A percentile compares a stretch with the other conserved stretches of the same genome.
These are phyloP conservation scores for Sphaeridia pumilis DNA, from an alignment of 2,888 invertebrate species.

Conservation along the genomic window DNA sequence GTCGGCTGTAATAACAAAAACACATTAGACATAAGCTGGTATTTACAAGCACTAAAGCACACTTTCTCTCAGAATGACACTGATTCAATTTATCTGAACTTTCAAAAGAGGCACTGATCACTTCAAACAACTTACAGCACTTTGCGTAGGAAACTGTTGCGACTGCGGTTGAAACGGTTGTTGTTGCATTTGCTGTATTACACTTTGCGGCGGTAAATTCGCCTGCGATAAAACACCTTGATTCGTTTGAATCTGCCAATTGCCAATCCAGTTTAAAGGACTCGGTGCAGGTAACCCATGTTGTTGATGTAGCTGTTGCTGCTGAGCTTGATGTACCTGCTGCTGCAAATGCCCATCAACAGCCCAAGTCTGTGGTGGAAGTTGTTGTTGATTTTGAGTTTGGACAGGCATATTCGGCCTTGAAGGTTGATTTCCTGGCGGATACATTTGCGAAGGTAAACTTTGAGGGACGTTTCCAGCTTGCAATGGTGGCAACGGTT, in stretches of 20 bases:
- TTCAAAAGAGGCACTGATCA: no score
- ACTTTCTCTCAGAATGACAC: no score
- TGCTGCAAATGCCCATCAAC: constrained; percentile 18
- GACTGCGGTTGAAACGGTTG: constrained; percentile 28
- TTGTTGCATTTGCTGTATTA: constrained; percentile 41
- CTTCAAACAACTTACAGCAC: not conserved
- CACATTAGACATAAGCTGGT: not conserved
- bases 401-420: not conserved
- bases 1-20: not conserved
- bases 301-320: not conserved
- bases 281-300: not conserved
- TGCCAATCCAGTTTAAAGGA: not conserved
- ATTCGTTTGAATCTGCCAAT: not conserved
- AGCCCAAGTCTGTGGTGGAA: constrained; percentile 19
- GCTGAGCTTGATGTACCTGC: constrained; percentile 17
- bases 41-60: no score
- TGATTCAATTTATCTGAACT: no score
- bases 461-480: not conserved
- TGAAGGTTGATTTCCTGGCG: not conserved
- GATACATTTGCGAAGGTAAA: not conserved
- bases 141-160: not conserved
- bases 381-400: constrained; percentile 5
- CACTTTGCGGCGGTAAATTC: constrained; percentile 21
- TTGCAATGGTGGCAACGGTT: not conserved
- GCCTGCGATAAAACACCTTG: not conserved